A percentile compares a stretch with the other conserved stretches of the same genome.
These are phyloP conservation scores for Falco novaeseelandiae DNA, from an alignment of 2,797 vertebrate genomes.

Conservation along the genomic window DNA sequence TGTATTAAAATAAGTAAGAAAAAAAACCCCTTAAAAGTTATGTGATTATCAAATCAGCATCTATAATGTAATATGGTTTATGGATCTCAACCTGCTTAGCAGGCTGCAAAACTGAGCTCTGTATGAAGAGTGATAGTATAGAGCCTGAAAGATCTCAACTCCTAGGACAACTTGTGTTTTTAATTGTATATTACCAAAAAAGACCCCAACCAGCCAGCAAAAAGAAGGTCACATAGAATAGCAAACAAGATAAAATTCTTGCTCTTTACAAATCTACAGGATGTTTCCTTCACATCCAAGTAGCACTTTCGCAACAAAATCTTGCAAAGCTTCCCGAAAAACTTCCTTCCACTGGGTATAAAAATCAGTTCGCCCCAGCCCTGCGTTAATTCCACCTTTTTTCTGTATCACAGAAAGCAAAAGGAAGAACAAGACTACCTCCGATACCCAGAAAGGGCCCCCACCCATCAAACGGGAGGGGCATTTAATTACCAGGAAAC, in stretches of 20 bases:
- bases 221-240: background rate
- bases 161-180: background rate
- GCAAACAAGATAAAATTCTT: background rate
- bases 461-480: background rate
- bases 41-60: background rate
- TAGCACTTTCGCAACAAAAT: background rate
- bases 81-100: background rate
- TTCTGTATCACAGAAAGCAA: background rate
- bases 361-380: background rate
- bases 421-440: background rate
- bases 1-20: background rate
- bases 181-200: background rate
- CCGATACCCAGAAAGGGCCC: background rate
- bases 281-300: background rate
- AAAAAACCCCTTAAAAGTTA: background rate
- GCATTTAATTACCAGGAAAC: background rate
- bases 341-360: background rate
- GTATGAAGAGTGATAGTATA: accelerated
- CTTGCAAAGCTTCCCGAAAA: background rate
- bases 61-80: background rate
- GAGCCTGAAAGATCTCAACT: background rate
- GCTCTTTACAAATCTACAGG: background rate
- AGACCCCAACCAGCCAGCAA: accelerated
- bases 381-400: background rate
- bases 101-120: background rate